phyloP scores from a whole-genome alignment of 2,797 vertebrate species.

The Sardinella longiceps region DNA sequence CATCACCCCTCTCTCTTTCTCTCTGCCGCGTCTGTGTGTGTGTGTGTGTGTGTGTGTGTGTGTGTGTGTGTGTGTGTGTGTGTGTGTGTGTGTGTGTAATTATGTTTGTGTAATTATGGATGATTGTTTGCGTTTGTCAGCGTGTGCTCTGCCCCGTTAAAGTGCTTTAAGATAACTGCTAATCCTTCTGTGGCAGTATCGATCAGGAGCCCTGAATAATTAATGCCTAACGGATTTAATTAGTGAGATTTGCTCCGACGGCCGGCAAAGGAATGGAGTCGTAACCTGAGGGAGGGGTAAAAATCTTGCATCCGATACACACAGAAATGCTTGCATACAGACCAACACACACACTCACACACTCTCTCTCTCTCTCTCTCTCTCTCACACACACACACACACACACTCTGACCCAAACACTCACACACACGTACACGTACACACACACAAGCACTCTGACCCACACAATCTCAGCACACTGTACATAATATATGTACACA shows the following conservation, averaged over 20 bases:
- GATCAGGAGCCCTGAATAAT: slow-evolving; percentile 75
- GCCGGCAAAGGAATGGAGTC: slow-evolving; percentile 70
- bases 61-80: slow-evolving; percentile 34
- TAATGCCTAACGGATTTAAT: slow-evolving; percentile 79
- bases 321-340: neutral
- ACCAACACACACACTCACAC: neutral
- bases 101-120: slow-evolving; percentile 71
- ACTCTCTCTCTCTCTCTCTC: neutral
- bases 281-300: slow-evolving; percentile 39
- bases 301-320: slow-evolving; percentile 24
- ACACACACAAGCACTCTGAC: neutral
- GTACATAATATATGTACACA: no score
- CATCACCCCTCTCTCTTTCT: neutral
- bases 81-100: slow-evolving; percentile 37
- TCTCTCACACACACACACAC: neutral
- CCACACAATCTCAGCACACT: neutral
- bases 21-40: neutral
- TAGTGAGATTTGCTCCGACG: slow-evolving; percentile 75
- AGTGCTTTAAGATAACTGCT: slow-evolving; percentile 77
- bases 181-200: slow-evolving; percentile 73
- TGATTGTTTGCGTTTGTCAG: slow-evolving; percentile 74
- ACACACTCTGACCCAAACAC: neutral
- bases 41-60: slow-evolving; percentile 5
- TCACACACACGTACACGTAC: neutral
- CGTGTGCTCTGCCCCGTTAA: slow-evolving; percentile 65